phyloP scores from a whole-genome alignment of 2,888 invertebrate genomes.

The Achlya flavicornis region DNA sequence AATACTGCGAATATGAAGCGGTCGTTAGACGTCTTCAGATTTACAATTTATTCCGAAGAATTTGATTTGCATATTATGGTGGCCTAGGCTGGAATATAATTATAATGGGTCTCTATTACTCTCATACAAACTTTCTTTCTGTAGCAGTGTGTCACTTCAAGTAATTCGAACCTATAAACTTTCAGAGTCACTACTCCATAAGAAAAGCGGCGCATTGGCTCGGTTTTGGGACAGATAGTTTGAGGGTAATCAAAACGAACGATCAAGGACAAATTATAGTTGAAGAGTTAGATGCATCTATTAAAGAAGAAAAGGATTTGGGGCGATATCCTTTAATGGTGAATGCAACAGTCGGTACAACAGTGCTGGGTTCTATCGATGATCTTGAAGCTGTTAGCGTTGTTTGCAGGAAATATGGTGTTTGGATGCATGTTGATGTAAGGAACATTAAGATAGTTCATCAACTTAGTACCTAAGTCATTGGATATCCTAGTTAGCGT shows the following conservation, averaged over 20 bases:
- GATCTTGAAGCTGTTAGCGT: conserved; percentile 87
- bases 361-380: conserved; percentile 93
- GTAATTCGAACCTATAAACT: conserved; percentile 22
- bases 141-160: background rate
- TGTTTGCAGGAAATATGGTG: conserved; percentile 85
- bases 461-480: background rate
- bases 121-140: no score
- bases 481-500: no score
- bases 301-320: conserved; percentile 69
- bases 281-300: conserved; percentile 83
- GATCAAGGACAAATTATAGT: conserved; percentile 87
- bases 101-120: no score
- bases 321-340: conserved; percentile 87
- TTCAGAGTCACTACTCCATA: conserved; percentile 91
- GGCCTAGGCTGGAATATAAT: no score
- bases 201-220: conserved; percentile 92
- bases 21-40: background rate
- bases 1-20: background rate
- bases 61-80: no score
- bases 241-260: conserved; percentile 87
- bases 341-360: conserved; percentile 91
- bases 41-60: no score
- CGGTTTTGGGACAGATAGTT: conserved; percentile 91
- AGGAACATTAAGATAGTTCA: conserved; percentile 47
- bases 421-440: conserved; percentile 94